Evolutionary conservation across 2,888 invertebrate genomes (phyloP), one percentile per base, ranked within the genome.

Genomic region (Andrena chrysosceles): DNA sequence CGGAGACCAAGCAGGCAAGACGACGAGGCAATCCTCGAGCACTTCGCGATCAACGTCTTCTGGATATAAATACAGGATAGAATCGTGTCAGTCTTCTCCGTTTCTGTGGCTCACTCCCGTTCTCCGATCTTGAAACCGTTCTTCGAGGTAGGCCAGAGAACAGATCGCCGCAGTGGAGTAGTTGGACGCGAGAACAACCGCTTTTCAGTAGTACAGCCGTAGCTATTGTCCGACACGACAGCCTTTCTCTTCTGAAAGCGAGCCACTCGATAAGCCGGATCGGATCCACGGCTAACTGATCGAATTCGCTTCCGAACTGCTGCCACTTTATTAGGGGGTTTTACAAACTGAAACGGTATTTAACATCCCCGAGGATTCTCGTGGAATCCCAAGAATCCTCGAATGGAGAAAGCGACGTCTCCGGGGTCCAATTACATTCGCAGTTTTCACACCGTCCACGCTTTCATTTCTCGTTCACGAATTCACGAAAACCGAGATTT

Each of bases 151-250:
- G 10, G 8, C 33, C 59, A 0, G 29, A 8, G 77, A 13, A 54
- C 16, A 48, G 54, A 56, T 33, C 68, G 31, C 35, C 20, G 49
- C 35, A 64, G 72, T 72, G 60, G 66, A 84, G 33, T 68, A 72
- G 64, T 52, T 64, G n/a, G 64, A 48, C 74, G 42, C 60, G 71
- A 63, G 62, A 31, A 54, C 31, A 83, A 60, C 62, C 35, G 68
- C 33, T 71, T 68, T 54, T 83, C 83, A 91, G 91, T 91, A 89
- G 91, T 90, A 85, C 66, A 87, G 70, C 83, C 86, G 73, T 68
- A 66, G 73, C 84, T 88, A 85, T 85, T 86, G 89, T 91, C 91
- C 85, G 91, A 86, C 91, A 68, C 77, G 77, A 66, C 67, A 68
- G 75, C 77, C 79, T 79, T 76, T 80, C 85, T 80, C 85, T 78